A percentile compares a stretch with the other conserved stretches of the same genome.
Evolutionary conservation across 1,140 invertebrate species (phyloP).

Genomic region (Thaumetopoea pityocampa): DNA sequence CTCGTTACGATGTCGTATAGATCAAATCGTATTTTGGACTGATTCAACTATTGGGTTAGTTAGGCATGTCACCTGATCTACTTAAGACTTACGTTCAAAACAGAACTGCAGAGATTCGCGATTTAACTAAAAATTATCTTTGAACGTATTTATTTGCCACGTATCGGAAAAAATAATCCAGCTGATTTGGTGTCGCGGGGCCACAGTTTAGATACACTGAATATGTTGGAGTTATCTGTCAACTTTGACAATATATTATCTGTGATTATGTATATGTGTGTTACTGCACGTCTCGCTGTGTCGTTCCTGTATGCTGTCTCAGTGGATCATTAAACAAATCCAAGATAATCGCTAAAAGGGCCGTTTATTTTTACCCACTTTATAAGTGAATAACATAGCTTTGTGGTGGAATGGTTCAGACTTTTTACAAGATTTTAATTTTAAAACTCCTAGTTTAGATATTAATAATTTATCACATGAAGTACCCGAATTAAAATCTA

Average conservation of each 20-base stretch:
- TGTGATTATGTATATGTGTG: too few relatives aligned
- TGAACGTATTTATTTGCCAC: too few relatives aligned
- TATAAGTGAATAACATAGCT: not conserved
- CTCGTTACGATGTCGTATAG: constrained; percentile 10
- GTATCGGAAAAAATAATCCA: constrained; percentile 26
- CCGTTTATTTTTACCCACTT: too few relatives aligned
- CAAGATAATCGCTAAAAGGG: too few relatives aligned
- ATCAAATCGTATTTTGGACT: constrained; percentile 30
- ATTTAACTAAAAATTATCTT: constrained; percentile 11
- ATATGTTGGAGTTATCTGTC: too few relatives aligned
- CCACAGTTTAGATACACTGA: not conserved
- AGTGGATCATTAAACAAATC: too few relatives aligned
- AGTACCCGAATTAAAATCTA: constrained; percentile 16
- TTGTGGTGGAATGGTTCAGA: constrained; percentile 22
- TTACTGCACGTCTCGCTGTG: too few relatives aligned
- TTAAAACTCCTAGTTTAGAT: not conserved
- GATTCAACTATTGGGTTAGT: constrained; percentile 58
- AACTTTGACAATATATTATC: too few relatives aligned
- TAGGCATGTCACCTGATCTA: constrained; percentile 25
- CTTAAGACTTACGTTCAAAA: constrained; percentile 30
- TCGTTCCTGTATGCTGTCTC: too few relatives aligned
- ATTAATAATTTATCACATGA: not conserved
- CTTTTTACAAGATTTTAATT: constrained; percentile 10
- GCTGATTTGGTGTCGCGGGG: constrained; percentile 35
- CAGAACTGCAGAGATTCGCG: constrained; percentile 23